A percentile compares a stretch with the other conserved stretches of the same genome.
These are phyloP conservation scores for Slavum lentiscoides DNA, from an alignment of 2,888 invertebrate species.

Conservation along the genomic window DNA sequence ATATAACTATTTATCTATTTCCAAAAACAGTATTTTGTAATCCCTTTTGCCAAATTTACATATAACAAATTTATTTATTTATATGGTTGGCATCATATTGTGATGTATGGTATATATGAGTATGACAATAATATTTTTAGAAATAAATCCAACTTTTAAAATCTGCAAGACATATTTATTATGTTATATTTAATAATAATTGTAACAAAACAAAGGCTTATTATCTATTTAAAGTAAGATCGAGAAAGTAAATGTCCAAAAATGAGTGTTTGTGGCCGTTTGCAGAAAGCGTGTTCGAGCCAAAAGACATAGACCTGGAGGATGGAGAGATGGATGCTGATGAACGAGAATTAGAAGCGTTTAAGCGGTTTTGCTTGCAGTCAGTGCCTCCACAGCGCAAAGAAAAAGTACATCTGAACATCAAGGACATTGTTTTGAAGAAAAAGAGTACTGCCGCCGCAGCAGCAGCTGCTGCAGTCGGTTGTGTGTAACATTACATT, in stretches of 20 bases:
- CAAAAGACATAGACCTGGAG: constrained; percentile 77
- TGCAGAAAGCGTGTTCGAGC: constrained; percentile 58
- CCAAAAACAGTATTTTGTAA: background rate
- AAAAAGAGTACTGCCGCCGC: constrained; percentile 61
- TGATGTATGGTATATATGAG: background rate
- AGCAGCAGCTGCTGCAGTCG: constrained; percentile 55
- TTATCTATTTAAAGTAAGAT: constrained; percentile 35
- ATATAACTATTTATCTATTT: constrained; percentile 15
- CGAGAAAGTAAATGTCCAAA: constrained; percentile 51
- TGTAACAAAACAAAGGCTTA: constrained; percentile 7
- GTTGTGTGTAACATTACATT: constrained; percentile 45
- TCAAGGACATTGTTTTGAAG: constrained; percentile 75
- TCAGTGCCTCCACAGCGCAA: constrained; percentile 78
- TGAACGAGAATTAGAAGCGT: constrained; percentile 81
- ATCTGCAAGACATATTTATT: constrained; percentile 7
- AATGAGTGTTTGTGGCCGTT: constrained; percentile 52
- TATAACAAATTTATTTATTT: constrained; percentile 1
- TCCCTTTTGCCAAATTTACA: constrained; percentile 3
- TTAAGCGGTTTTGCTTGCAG: constrained; percentile 84
- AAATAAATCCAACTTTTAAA: background rate
- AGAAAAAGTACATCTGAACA: constrained; percentile 77
- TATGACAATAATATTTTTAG: background rate
- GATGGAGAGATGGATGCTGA: constrained; percentile 77
- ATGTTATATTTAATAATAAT: constrained; percentile 19
- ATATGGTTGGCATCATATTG: background rate